These are phyloP conservation scores for Brachyistius frenatus DNA, from an alignment of 2,113 vertebrate genomes.

Conservation along the genomic window DNA sequence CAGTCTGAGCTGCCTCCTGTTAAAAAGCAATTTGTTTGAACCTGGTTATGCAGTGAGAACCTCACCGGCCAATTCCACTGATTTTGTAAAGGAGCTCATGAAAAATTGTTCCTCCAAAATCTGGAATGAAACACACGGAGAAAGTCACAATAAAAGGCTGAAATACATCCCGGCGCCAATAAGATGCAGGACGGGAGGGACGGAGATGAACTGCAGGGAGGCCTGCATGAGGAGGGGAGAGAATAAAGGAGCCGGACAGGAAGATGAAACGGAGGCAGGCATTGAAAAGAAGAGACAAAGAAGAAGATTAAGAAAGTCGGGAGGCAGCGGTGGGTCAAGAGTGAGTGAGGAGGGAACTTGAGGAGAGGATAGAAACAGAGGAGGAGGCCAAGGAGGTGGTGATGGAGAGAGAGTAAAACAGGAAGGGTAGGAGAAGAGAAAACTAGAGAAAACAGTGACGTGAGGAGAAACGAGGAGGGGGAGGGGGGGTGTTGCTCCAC, in stretches of 20 bases:
- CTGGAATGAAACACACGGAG: not conserved
- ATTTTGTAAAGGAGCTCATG: not conserved
- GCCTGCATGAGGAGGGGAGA: not conserved
- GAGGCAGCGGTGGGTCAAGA: not conserved
- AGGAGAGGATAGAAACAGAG: not conserved
- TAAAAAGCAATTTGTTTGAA: not conserved
- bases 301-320: constrained; percentile 26
- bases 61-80: not conserved
- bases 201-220: constrained; percentile 4
- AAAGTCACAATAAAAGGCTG: constrained; percentile 13
- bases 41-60: constrained; percentile 8
- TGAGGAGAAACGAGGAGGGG: constrained; percentile 33
- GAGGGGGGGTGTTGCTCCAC: constrained; percentile 31
- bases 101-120: not conserved
- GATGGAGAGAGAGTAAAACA: not conserved
- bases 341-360: not conserved
- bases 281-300: constrained; percentile 24
- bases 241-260: constrained; percentile 6
- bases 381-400: not conserved
- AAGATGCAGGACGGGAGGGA: not conserved
- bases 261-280: constrained; percentile 36
- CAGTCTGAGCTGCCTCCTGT: not conserved
- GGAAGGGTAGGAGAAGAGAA: not conserved
- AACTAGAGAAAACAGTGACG: constrained; percentile 32
- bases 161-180: constrained; percentile 9